A percentile compares a stretch with the other conserved stretches of the same genome.
These are phyloP conservation scores for Drosophila pseudotalamancana DNA, from an alignment of 2,888 invertebrate genomes.

Conservation along the genomic window DNA sequence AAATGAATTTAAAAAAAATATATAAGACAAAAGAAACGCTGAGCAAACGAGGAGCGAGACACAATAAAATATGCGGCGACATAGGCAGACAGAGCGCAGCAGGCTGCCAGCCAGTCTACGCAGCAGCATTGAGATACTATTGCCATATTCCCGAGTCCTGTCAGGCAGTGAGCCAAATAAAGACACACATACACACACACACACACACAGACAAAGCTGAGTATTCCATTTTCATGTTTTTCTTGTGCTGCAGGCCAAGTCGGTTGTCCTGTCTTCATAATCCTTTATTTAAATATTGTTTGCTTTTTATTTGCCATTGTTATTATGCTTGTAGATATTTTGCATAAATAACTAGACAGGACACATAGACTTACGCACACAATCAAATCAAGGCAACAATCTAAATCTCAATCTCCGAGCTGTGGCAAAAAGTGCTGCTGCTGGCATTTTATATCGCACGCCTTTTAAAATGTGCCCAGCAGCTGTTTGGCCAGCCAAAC, in stretches of 20 bases:
- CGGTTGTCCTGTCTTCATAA: conserved; percentile 56
- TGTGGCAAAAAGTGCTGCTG: conserved; percentile 40
- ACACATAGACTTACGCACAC: conserved; percentile 22
- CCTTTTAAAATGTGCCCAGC: conserved; percentile 25
- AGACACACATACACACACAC: conserved; percentile 6
- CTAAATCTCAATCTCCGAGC: conserved; percentile 10
- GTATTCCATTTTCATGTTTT: conserved; percentile 40
- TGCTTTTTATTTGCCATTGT: conserved; percentile 68
- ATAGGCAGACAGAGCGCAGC: conserved; percentile 42
- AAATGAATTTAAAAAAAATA: conserved; percentile 68
- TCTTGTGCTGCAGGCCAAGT: conserved; percentile 49
- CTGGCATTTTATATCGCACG: conserved; percentile 26
- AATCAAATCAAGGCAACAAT: conserved; percentile 38
- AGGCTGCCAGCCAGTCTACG: conserved; percentile 75
- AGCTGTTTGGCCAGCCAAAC: conserved; percentile 28
- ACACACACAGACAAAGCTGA: conserved; percentile 36
- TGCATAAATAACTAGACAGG: conserved; percentile 70
- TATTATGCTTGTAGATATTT: conserved; percentile 71
- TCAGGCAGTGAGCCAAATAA: conserved; percentile 38
- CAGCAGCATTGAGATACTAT: conserved; percentile 31
- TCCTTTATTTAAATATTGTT: conserved; percentile 77
- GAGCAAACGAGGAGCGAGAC: background rate
- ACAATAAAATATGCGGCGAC: conserved; percentile 61
- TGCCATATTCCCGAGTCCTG: conserved; percentile 24
- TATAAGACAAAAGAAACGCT: conserved; percentile 19